Conservation (phyloP, 1,140 invertebrate genomes). For the Aphelinus certus region DNA sequence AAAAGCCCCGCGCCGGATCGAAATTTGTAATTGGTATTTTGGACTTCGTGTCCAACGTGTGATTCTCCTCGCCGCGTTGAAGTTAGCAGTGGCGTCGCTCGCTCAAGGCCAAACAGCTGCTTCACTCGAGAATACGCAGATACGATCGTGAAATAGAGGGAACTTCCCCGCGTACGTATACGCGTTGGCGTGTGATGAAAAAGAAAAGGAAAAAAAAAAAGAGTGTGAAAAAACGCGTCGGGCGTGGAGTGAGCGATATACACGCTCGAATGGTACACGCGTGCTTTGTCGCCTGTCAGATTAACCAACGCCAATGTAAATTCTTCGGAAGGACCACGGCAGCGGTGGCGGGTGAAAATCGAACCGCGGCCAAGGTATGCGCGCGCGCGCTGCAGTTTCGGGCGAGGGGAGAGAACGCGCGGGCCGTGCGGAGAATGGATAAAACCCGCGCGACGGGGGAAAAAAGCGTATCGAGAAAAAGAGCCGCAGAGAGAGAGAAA, state of each 20-base stretch:
- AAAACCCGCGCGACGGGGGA: slow-evolving; percentile 16
- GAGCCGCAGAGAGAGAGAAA: slow-evolving; percentile 6
- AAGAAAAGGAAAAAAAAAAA: neutral
- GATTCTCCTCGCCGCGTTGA: too few relatives aligned
- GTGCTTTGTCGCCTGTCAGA: slow-evolving; percentile 34
- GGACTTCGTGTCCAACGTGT: too few relatives aligned
- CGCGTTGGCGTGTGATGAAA: neutral
- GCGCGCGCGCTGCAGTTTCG: too few relatives aligned
- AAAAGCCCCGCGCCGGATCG: too few relatives aligned
- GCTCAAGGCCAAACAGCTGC: too few relatives aligned
- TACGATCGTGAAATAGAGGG: too few relatives aligned
- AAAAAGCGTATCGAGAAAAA: slow-evolving; percentile 17
- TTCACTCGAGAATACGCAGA: too few relatives aligned
- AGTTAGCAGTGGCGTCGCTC: too few relatives aligned
- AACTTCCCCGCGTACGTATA: neutral
- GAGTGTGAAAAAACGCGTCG: neutral
- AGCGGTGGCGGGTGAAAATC: slow-evolving; percentile 45
- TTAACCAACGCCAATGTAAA: slow-evolving; percentile 49
- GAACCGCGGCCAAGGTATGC: slow-evolving; percentile 30
- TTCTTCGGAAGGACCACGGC: slow-evolving; percentile 42
- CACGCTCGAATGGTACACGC: neutral
- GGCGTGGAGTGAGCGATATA: neutral
- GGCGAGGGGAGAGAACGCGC: too few relatives aligned
- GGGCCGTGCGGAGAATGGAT: slow-evolving; percentile 34
- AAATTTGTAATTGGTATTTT: too few relatives aligned